phyloP scores from a whole-genome alignment of 2,888 invertebrate species.

The Abrostola tripartita region DNA sequence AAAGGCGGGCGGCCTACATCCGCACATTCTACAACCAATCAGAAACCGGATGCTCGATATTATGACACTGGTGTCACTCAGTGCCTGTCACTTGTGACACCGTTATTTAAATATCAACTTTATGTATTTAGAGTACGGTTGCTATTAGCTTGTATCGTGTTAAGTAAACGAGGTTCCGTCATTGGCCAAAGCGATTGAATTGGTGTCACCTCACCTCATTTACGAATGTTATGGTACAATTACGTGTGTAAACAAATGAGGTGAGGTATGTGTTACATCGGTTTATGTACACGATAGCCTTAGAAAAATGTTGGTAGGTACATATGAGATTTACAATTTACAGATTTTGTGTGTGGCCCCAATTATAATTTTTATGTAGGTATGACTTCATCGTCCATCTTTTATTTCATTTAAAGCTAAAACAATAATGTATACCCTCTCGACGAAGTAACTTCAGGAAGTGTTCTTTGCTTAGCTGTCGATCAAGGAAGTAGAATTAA shows the following conservation, averaged over 20 bases:
- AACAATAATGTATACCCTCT: no score
- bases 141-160: slow-evolving; percentile 38
- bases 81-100: slow-evolving; percentile 66
- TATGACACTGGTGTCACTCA: slow-evolving; percentile 83
- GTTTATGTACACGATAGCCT: background rate
- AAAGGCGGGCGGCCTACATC: slow-evolving; percentile 60
- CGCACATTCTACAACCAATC: slow-evolving; percentile 70
- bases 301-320: no score
- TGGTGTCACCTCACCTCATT: slow-evolving; percentile 37
- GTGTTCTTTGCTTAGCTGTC: no score
- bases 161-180: slow-evolving; percentile 63
- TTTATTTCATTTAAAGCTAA: no score
- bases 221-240: slow-evolving; percentile 3
- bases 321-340: no score
- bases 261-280: background rate
- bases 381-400: no score
- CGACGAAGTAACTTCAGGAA: no score
- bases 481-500: no score
- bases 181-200: slow-evolving; percentile 66
- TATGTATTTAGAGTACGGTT: slow-evolving; percentile 27
- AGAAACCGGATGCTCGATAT: slow-evolving; percentile 76
- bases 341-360: no score
- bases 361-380: no score
- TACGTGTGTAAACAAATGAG: slow-evolving; percentile 1
- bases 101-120: slow-evolving; percentile 41